A percentile compares a stretch with the other conserved stretches of the same genome.
Conservation (phyloP, 2,888 invertebrate genomes). For the Isoperla grammatica region DNA sequence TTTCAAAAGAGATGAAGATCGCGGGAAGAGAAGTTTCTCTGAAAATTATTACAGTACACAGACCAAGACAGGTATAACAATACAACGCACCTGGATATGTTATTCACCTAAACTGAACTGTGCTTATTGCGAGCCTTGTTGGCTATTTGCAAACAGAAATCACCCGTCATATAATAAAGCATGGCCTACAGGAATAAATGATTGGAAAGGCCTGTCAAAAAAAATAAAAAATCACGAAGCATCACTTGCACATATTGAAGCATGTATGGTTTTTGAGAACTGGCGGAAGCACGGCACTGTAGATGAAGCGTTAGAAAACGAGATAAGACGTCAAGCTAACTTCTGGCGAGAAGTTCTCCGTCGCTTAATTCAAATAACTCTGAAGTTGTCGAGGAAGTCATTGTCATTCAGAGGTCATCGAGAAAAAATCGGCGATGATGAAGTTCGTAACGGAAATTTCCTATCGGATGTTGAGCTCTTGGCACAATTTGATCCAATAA, state of each 20-base stretch:
- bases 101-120: background rate
- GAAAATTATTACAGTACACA: too few species aligned
- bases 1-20: too few species aligned
- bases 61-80: background rate
- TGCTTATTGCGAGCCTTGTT: background rate
- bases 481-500: background rate
- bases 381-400: background rate
- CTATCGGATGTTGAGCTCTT: background rate
- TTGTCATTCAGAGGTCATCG: conserved; percentile 29
- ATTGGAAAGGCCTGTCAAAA: background rate
- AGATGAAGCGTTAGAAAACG: background rate
- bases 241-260: background rate
- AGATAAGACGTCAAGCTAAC: background rate
- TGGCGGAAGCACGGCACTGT: background rate
- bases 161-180: background rate
- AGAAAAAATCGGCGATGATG: conserved; percentile 10
- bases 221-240: background rate
- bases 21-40: too few species aligned
- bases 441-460: conserved; percentile 20
- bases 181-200: background rate
- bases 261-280: background rate
- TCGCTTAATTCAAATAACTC: background rate
- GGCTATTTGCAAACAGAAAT: background rate
- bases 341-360: background rate
- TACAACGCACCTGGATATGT: background rate